phyloP scores from a whole-genome alignment of 2,797 vertebrate species.

The Esox lucius region DNA sequence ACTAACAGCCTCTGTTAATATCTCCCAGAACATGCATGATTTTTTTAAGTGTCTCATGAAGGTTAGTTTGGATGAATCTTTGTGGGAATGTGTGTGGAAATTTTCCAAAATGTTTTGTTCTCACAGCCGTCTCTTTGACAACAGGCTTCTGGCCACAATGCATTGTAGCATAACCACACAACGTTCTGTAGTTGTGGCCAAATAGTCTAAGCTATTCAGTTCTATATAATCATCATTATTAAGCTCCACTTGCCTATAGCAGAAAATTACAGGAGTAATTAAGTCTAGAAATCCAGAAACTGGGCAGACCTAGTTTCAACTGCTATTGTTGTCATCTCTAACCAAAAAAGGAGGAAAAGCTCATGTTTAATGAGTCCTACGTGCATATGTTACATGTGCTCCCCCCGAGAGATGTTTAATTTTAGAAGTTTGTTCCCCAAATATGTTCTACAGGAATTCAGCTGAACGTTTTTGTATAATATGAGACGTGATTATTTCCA shows the following conservation, averaged over 20 bases:
- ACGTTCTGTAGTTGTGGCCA: constrained; percentile 9
- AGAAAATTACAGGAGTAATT: constrained; percentile 15
- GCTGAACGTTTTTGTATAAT: constrained; percentile 46
- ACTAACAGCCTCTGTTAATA: constrained; percentile 3
- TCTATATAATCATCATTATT: constrained; percentile 7
- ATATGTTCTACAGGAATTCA: constrained; percentile 51
- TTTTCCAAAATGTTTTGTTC: neutral
- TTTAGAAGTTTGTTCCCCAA: constrained; percentile 50
- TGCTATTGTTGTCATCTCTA: constrained; percentile 27
- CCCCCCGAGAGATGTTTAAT: constrained; percentile 41
- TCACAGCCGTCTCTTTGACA: constrained; percentile 6
- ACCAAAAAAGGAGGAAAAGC: constrained; percentile 27
- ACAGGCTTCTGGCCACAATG: neutral
- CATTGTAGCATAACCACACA: neutral
- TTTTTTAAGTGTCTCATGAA: neutral
- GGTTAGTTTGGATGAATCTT: neutral
- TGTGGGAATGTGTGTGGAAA: neutral
- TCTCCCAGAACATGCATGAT: neutral
- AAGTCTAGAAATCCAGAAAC: constrained; percentile 3
- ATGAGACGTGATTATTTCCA: constrained; percentile 47
- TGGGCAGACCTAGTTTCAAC: constrained; percentile 15
- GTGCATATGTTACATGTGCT: constrained; percentile 40
- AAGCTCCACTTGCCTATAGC: constrained; percentile 18
- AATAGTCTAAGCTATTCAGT: constrained; percentile 23
- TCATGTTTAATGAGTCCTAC: constrained; percentile 18